Conservation (phyloP, 2,113 vertebrate species). For the Anseranas semipalmata region DNA sequence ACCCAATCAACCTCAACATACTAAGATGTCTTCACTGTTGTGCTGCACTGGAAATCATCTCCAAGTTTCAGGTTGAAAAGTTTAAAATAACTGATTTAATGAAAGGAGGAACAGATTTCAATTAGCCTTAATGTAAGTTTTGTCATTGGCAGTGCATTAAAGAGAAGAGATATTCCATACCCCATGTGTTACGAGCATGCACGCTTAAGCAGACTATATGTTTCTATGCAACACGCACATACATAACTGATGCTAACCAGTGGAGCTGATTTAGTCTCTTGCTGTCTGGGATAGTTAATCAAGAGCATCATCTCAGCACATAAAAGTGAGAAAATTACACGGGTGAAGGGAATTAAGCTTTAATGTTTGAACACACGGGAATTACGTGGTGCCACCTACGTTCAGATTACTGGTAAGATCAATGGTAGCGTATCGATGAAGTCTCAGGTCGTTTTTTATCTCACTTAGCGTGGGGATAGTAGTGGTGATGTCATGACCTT, state of each 20-base stretch:
- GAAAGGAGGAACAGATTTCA: slow-evolving; percentile 24
- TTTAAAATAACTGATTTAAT: slow-evolving; percentile 30
- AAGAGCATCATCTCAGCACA: slow-evolving; percentile 23
- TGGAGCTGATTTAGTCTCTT: slow-evolving; percentile 19
- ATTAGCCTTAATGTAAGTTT: slow-evolving; percentile 1
- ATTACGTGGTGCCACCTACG: neutral
- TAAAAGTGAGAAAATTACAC: slow-evolving; percentile 52
- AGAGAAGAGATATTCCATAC: neutral
- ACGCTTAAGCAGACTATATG: neutral
- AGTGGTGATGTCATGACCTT: slow-evolving; percentile 42
- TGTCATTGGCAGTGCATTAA: slow-evolving; percentile 5
- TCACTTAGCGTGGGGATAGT: neutral
- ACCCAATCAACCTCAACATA: neutral
- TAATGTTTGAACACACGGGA: slow-evolving; percentile 24
- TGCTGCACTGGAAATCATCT: neutral
- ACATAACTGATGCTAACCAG: neutral
- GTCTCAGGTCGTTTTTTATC: neutral
- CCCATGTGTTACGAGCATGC: neutral
- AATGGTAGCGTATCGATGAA: slow-evolving; percentile 52
- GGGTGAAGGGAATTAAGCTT: slow-evolving; percentile 55
- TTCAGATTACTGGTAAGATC: slow-evolving; percentile 41
- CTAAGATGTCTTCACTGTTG: neutral
- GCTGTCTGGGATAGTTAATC: slow-evolving; percentile 51
- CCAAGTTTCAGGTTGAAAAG: neutral
- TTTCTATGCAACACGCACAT: neutral